Conservation (phyloP, 2,888 invertebrate species). For the Resseliella maxima region DNA sequence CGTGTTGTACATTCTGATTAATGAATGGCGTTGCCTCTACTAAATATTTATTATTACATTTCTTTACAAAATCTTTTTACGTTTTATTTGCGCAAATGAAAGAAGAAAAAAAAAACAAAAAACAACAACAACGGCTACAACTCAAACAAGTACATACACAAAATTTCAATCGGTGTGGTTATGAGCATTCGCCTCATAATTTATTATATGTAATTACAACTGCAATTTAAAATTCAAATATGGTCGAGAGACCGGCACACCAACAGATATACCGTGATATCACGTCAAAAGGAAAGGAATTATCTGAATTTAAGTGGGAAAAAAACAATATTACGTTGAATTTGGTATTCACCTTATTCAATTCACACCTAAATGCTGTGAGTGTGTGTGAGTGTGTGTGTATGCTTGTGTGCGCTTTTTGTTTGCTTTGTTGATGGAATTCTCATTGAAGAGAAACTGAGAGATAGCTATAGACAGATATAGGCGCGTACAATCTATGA, state of each 20-base stretch:
- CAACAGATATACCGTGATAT: background rate
- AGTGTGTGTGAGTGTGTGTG: too few relatives aligned
- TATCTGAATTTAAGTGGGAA: slow-evolving; percentile 48
- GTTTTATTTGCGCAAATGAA: slow-evolving; percentile 6
- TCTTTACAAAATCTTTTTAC: slow-evolving; percentile 44
- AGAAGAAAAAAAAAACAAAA: too few relatives aligned
- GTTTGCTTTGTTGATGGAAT: slow-evolving; percentile 4
- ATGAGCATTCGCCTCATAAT: slow-evolving; percentile 51
- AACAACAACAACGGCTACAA: background rate
- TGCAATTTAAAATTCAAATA: slow-evolving; percentile 51
- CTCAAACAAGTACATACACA: background rate
- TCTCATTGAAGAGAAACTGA: background rate
- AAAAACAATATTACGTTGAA: slow-evolving; percentile 15
- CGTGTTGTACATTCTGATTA: slow-evolving; percentile 12
- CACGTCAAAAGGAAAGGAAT: slow-evolving; percentile 21
- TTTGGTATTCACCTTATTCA: slow-evolving; percentile 53
- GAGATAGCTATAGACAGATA: background rate
- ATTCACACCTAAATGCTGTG: slow-evolving; percentile 32
- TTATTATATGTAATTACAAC: slow-evolving; percentile 51
- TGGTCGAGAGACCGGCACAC: slow-evolving; percentile 53
- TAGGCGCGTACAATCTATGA: slow-evolving; percentile 12
- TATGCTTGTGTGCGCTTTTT: background rate
- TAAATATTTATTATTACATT: slow-evolving; percentile 48
- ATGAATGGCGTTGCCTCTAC: slow-evolving; percentile 46
- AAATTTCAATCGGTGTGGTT: slow-evolving; percentile 29